phyloP scores from a whole-genome alignment of 2,797 vertebrate genomes.

The Pampus argenteus region DNA sequence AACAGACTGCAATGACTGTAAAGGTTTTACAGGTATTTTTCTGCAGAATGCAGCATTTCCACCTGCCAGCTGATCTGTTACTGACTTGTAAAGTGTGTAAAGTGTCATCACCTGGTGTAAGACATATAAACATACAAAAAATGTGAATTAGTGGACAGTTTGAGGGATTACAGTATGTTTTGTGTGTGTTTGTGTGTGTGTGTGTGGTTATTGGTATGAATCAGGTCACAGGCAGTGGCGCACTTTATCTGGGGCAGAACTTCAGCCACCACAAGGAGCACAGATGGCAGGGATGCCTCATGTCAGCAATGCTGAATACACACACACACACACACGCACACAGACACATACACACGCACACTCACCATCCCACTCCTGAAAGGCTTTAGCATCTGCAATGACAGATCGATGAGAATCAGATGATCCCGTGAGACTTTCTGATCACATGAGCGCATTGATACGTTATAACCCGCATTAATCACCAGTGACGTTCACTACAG shows the following conservation, averaged over 20 bases:
- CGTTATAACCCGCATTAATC: slow-evolving; percentile 62
- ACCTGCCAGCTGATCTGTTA: slow-evolving; percentile 5
- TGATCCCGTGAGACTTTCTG: slow-evolving; percentile 35
- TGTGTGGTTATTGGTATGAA: slow-evolving; percentile 57
- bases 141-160: background rate
- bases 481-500: slow-evolving; percentile 47
- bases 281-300: slow-evolving; percentile 80
- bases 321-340: slow-evolving; percentile 16
- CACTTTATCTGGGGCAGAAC: slow-evolving; percentile 80
- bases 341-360: slow-evolving; percentile 2
- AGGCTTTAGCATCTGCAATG: slow-evolving; percentile 47
- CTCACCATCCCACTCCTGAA: slow-evolving; percentile 24
- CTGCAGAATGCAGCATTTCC: slow-evolving; percentile 2
- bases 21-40: slow-evolving; percentile 23
- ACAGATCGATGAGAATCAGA: slow-evolving; percentile 44
- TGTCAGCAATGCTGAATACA: slow-evolving; percentile 58
- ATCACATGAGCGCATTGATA: slow-evolving; percentile 49
- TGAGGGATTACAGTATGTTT: slow-evolving; percentile 18
- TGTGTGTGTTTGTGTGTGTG: slow-evolving; percentile 13
- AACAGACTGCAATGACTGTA: slow-evolving; percentile 35
- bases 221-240: slow-evolving; percentile 77
- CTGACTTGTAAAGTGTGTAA: background rate
- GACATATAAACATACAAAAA: slow-evolving; percentile 12
- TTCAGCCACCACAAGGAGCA: slow-evolving; percentile 75
- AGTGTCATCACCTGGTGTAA: slow-evolving; percentile 14